phyloP scores from a whole-genome alignment of 1,140 invertebrate genomes.

The Hormaphis cornu region DNA sequence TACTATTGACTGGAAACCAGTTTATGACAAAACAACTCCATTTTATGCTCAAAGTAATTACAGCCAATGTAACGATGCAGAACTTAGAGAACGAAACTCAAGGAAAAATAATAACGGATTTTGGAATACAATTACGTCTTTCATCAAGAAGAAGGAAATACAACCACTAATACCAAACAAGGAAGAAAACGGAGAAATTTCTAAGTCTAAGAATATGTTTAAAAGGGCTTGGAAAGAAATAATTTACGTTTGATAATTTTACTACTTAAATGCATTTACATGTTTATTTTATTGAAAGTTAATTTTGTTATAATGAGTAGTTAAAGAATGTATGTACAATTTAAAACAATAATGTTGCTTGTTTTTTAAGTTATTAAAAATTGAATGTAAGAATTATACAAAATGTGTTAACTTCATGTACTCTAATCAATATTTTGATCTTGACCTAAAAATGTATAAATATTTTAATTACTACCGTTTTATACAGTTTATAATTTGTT shows the following conservation, averaged over 20 bases:
- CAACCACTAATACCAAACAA: neutral
- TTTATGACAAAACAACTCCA: neutral
- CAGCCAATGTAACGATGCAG: neutral
- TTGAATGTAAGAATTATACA: neutral
- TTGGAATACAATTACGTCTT: neutral
- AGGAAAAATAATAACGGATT: neutral
- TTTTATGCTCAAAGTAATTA: neutral
- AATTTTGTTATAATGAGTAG: neutral
- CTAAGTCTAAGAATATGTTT: neutral
- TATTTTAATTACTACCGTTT: neutral
- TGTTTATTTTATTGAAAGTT: slow-evolving; percentile 6
- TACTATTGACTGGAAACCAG: neutral
- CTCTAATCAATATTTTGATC: slow-evolving; percentile 9
- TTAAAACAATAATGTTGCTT: neutral
- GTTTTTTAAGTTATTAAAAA: neutral
- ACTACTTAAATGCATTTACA: neutral
- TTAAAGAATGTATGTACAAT: slow-evolving; percentile 15
- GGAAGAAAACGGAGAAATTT: neutral
- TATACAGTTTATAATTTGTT: no score
- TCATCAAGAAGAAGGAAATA: neutral
- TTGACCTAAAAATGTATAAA: neutral
- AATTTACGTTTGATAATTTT: neutral
- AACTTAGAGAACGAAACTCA: neutral
- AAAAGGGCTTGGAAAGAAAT: neutral
- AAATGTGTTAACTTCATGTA: neutral